phyloP scores from a whole-genome alignment of 2,113 vertebrate genomes.

The Diphyllodes magnificus region DNA sequence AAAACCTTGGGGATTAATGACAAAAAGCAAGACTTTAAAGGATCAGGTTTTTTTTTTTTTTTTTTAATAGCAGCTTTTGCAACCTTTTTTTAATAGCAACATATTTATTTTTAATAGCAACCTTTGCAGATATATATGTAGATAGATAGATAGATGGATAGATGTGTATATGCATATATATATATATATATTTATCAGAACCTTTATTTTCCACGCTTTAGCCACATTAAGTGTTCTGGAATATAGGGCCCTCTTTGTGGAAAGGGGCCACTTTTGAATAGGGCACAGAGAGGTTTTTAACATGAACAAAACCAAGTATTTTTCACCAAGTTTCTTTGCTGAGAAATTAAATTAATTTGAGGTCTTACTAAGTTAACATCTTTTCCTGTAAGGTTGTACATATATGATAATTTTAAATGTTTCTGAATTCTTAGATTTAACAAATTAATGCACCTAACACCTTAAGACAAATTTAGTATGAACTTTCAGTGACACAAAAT shows the following conservation, averaged over 20 bases:
- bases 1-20: neutral
- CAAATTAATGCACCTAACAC: neutral
- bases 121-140: no score
- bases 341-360: neutral
- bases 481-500: neutral
- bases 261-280: neutral
- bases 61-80: neutral
- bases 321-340: neutral
- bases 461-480: neutral
- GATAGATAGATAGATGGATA: no score
- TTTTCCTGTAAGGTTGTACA: neutral
- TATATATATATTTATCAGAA: neutral
- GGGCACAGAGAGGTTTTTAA: accelerated
- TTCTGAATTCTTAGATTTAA: neutral
- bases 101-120: neutral
- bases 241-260: neutral
- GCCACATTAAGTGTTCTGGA: neutral
- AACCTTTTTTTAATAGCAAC: neutral
- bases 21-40: neutral
- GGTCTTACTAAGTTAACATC: neutral
- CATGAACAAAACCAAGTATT: neutral
- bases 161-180: accelerated
- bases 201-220: neutral
- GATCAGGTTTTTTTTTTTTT: neutral
- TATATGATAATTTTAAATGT: neutral